A percentile compares a stretch with the other conserved stretches of the same genome.
phyloP scores from a whole-genome alignment of 2,797 vertebrate species.

The Iguana delicatissima region DNA sequence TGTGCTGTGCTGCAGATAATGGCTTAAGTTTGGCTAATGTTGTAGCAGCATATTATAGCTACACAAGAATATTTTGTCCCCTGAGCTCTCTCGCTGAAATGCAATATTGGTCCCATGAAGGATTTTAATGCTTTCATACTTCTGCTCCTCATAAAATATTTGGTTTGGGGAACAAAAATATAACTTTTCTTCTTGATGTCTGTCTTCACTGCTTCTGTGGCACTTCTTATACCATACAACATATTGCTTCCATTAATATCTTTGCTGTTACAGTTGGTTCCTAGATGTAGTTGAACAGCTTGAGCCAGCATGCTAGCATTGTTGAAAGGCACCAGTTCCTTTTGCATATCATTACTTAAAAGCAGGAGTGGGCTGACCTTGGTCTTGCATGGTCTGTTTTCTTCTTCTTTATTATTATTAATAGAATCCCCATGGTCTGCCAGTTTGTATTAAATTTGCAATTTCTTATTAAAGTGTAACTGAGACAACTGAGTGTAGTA shows the following conservation, averaged over 20 bases:
- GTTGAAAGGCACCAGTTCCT: neutral
- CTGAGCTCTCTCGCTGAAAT: conserved; percentile 5
- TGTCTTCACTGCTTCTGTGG: neutral
- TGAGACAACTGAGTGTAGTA: neutral
- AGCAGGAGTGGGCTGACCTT: neutral
- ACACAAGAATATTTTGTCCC: neutral
- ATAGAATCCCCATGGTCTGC: neutral
- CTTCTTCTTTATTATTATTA: neutral
- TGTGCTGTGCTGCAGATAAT: neutral
- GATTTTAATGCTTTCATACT: neutral
- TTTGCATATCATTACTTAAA: neutral
- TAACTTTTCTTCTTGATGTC: neutral
- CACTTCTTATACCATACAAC: neutral
- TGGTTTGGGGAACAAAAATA: neutral
- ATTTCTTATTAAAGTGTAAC: neutral
- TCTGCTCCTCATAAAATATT: neutral
- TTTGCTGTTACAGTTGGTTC: neutral
- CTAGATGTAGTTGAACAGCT: neutral
- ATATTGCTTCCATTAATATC: neutral
- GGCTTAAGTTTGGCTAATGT: neutral
- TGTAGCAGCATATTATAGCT: neutral
- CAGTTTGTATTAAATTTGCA: neutral
- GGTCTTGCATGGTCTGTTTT: neutral
- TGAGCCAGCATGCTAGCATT: neutral
- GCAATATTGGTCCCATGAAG: neutral